Evolutionary conservation across 2,113 vertebrate genomes (phyloP).

Genomic region (Etia nguti): DNA sequence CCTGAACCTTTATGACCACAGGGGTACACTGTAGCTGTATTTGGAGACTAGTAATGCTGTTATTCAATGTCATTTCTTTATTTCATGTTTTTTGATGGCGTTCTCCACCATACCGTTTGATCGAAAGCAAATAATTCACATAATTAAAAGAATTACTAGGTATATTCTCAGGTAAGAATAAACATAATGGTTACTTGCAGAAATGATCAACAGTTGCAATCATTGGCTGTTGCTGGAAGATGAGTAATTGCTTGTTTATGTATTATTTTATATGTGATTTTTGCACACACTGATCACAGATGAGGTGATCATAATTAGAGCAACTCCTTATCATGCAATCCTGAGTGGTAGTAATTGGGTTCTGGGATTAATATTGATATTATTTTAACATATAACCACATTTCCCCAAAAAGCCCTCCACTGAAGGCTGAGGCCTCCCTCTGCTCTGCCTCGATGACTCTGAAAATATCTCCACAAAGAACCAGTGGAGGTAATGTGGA

Average conservation of each 20-base stretch:
- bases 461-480: not conserved
- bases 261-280: not conserved
- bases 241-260: not conserved
- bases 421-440: not conserved
- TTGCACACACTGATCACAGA: not conserved
- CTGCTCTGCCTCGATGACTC: not conserved
- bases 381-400: not conserved
- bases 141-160: not conserved
- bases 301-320: not conserved
- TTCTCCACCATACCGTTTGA: not conserved
- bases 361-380: not conserved
- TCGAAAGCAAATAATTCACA: not conserved
- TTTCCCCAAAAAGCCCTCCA: not conserved
- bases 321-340: not conserved
- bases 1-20: not conserved
- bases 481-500: fast-evolving
- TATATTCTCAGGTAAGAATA: not conserved
- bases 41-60: not conserved
- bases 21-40: not conserved
- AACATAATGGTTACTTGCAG: not conserved
- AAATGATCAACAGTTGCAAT: not conserved
- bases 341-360: not conserved
- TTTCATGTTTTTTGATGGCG: fast-evolving
- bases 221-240: not conserved
- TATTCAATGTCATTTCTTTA: not conserved